Evolutionary conservation across 2,888 invertebrate genomes (phyloP), one percentile per base, ranked within the genome.

Genomic region (Cryptus armator): DNA sequence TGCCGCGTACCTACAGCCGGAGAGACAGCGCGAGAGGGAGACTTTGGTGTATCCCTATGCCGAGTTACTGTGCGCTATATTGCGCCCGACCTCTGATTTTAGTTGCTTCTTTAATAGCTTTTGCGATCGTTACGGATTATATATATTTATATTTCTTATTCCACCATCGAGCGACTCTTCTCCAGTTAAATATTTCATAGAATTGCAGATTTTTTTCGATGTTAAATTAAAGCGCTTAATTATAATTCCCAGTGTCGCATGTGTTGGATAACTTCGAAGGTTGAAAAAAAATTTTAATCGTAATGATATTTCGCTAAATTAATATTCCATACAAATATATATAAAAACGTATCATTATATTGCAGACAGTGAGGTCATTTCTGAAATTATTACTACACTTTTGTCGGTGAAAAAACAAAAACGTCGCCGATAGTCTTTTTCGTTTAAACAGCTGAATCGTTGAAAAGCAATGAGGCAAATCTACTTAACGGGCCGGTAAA

Each of bases 401-500:
- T 16, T 29, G 64, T 64, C 66, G 32, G 71, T 72, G 71, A 67
- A 67, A 44, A n/a, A 24, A 12, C 12, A 24, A 29, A 24, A 6
- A 29, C 10, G 12, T 12, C 0, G 14, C 14, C 12, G 44, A 16
- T 19, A 14, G 37, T 48, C 2, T 10, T n/a, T 53, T 53, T 53
- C 37, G 37, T 53, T 53, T 19, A 43, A 32, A 16, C 7, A n/a
- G n/a, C 48, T 51, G 62, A 68, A 68, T 79, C 43, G 12, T 29
- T n/a, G 24, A 24, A n/a, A 43, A 53, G 67, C 68, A n/a, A 19
- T 48, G 48, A n/a, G 10, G 16, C 12, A 19, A 37, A 19, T 53
- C 43, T 43, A 48, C 43, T 24, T 81, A 81, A 74, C 67, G 43
- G 51, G 51, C 62, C 12, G 7, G 75, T 16, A 75, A 81, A 76